Evolutionary conservation across 2,113 vertebrate genomes (phyloP).

Genomic region (Ardeotis arabs): DNA sequence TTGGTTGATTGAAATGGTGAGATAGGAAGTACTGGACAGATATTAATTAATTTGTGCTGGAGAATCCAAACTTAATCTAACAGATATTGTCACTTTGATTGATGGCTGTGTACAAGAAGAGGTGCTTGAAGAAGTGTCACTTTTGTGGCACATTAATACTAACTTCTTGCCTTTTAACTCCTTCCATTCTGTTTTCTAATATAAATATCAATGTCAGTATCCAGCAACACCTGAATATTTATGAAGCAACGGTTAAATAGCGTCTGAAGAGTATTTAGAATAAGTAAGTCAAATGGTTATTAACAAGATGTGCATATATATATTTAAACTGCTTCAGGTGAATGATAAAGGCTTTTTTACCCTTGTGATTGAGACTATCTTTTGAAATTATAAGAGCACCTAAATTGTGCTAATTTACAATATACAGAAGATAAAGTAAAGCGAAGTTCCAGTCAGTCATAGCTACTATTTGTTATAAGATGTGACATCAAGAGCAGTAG

Average conservation of each 20-base stretch:
- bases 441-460: not conserved
- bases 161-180: slow-evolving; percentile 38
- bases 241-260: not conserved
- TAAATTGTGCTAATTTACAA: not conserved
- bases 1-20: slow-evolving; percentile 87
- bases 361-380: not conserved
- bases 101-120: slow-evolving; percentile 80
- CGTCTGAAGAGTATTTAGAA: not conserved
- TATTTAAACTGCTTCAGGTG: not conserved
- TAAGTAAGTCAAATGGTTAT: not conserved
- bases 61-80: slow-evolving; percentile 85
- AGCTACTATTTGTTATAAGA: not conserved
- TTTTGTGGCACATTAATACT: slow-evolving; percentile 25
- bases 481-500: not conserved
- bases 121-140: slow-evolving; percentile 23
- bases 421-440: not conserved
- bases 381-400: not conserved
- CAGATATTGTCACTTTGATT: slow-evolving; percentile 85
- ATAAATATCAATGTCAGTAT: slow-evolving; percentile 5
- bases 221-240: not conserved
- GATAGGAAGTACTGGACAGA: slow-evolving; percentile 87
- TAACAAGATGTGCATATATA: not conserved
- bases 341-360: not conserved
- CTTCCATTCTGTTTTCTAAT: slow-evolving; percentile 25
- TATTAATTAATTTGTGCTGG: slow-evolving; percentile 90